Evolutionary conservation across 2,888 invertebrate genomes (phyloP).

Genomic region (Amorpha juglandis): DNA sequence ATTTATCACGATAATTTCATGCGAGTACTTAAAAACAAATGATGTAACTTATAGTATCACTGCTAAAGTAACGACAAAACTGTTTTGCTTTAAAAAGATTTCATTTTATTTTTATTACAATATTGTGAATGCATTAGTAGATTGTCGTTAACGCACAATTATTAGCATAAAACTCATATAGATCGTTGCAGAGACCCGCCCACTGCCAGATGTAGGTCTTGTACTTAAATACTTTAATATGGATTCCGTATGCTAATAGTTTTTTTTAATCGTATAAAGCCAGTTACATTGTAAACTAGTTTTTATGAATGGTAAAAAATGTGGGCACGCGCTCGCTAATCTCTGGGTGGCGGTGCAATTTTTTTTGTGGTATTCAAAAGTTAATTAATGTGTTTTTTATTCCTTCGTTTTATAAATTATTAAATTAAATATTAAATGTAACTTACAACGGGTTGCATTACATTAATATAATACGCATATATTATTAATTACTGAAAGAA

Average conservation of each 20-base stretch:
- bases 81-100: conserved; percentile 34
- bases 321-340: conserved; percentile 69
- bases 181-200: conserved; percentile 60
- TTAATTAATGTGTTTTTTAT: conserved; percentile 25
- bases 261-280: conserved; percentile 52
- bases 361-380: conserved; percentile 25
- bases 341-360: conserved; percentile 47
- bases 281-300: conserved; percentile 55
- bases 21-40: too few relatives aligned
- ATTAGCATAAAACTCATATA: conserved; percentile 75
- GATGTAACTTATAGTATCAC: background rate
- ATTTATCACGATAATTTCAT: too few relatives aligned
- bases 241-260: conserved; percentile 70
- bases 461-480: background rate
- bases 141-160: conserved; percentile 50
- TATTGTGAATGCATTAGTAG: conserved; percentile 51
- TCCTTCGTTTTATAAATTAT: background rate
- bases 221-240: conserved; percentile 57
- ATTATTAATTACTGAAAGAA: background rate
- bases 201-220: conserved; percentile 69
- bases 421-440: background rate
- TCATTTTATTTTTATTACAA: conserved; percentile 41
- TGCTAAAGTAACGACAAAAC: conserved; percentile 26
- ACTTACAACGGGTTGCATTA: background rate
- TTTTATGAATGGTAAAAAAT: conserved; percentile 60